phyloP scores from a whole-genome alignment of 1,140 invertebrate species.

The Elymnias hypermnestra region DNA sequence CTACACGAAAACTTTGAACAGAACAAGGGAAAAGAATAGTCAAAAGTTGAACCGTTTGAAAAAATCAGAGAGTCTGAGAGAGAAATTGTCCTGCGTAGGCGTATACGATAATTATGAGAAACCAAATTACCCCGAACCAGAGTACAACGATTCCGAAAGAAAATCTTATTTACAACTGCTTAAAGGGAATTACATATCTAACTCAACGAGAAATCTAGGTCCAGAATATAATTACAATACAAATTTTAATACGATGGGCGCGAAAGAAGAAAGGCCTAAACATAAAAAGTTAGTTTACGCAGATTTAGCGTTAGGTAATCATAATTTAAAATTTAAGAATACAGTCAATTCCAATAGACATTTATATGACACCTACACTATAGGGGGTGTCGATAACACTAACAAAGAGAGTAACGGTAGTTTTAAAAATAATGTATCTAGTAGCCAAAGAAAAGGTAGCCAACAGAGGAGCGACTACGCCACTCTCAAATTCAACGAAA shows the following conservation, averaged over 20 bases:
- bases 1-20: slow-evolving; percentile 71
- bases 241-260: slow-evolving; percentile 48
- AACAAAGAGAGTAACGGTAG: slow-evolving; percentile 55
- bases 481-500: slow-evolving; percentile 87
- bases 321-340: slow-evolving; percentile 76
- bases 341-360: slow-evolving; percentile 77
- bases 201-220: slow-evolving; percentile 58
- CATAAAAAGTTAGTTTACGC: slow-evolving; percentile 74
- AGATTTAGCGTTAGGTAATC: slow-evolving; percentile 73
- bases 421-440: slow-evolving; percentile 52
- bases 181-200: slow-evolving; percentile 70
- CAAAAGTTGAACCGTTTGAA: slow-evolving; percentile 67
- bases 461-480: slow-evolving; percentile 81
- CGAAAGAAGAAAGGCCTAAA: slow-evolving; percentile 56
- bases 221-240: slow-evolving; percentile 52
- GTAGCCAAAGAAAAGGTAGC: slow-evolving; percentile 54
- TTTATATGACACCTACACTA: slow-evolving; percentile 71
- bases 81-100: slow-evolving; percentile 71
- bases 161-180: slow-evolving; percentile 67
- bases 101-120: slow-evolving; percentile 65
- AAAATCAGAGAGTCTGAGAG: slow-evolving; percentile 70
- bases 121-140: slow-evolving; percentile 72
- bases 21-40: slow-evolving; percentile 62
- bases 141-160: slow-evolving; percentile 70
- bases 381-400: slow-evolving; percentile 49